A percentile compares a stretch with the other conserved stretches of the same genome.
Evolutionary conservation across 2,113 vertebrate species (phyloP).

Genomic region (Cheirogaleus medius): DNA sequence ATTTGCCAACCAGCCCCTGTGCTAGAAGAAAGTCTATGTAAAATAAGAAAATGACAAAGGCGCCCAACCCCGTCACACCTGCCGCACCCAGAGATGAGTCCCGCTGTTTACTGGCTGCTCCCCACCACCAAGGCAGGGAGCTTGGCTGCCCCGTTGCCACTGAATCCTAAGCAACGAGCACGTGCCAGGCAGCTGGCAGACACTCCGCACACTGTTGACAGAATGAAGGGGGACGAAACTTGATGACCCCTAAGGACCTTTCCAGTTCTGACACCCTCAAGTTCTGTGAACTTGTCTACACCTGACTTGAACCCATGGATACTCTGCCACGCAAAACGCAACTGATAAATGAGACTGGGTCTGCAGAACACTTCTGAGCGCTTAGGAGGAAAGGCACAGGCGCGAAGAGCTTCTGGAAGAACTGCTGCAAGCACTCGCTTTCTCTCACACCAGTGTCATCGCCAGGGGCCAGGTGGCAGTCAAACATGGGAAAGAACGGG

Average conservation of each 20-base stretch:
- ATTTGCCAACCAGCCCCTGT: neutral
- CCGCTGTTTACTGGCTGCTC: neutral
- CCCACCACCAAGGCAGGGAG: neutral
- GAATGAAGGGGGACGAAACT: neutral
- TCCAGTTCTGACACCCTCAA: neutral
- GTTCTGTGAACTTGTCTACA: neutral
- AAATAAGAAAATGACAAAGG: neutral
- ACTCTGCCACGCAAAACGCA: neutral
- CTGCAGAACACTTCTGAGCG: neutral
- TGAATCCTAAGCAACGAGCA: neutral
- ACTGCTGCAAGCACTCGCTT: neutral
- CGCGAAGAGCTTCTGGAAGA: neutral
- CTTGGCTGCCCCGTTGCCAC: neutral
- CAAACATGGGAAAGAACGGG: neutral
- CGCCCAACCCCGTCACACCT: neutral
- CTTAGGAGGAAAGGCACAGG: neutral
- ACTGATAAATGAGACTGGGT: neutral
- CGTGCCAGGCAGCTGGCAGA: neutral
- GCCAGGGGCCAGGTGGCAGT: neutral
- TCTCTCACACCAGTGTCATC: fast-evolving
- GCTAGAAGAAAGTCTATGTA: neutral
- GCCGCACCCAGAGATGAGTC: neutral
- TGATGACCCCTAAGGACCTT: neutral
- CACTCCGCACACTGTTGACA: neutral
- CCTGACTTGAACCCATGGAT: neutral